Base-by-base conservation (phyloP, 2,888 invertebrate genomes). In the Boloria euphrosyne region DNA sequence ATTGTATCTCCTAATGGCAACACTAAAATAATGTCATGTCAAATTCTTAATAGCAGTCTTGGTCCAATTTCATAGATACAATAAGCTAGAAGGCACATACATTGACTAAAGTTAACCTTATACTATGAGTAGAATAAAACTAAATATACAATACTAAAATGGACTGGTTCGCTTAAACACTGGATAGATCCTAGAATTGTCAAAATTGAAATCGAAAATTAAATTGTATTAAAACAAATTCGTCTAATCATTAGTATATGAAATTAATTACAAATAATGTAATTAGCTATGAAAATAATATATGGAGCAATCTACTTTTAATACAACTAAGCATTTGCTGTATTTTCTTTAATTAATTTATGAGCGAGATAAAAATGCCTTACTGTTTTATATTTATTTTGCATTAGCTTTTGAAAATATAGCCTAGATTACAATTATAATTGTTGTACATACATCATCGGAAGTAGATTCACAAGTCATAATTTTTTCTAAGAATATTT, bases 1-100 rank as follows among this genome's bases (percentile, higher is more conserved):
- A 57, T 46, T 31, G 13, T 59, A 31, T 13, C 3, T 31, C 31
- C 27, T 31, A 49, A 49, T 59, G 46, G 46, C 47, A 59, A 31
- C 31, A 49, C 10, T 31, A 17, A 27, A 4, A 6, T 59, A 59
- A 49, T 17, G 17, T 59, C 17, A 49, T 38, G 31, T 13, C 49
- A 49, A 59, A 17, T 49, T 59, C 16, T 16, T 16, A 59, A 59
- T 46, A 22, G 6, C 57, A 59, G 59, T 59, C 49, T 59, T 59
- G 17, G 14, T 59, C 49, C 43, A 52, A 61, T 64, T 51, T 27
- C 3, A 62, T 18, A 46, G 46, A n/a, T 55, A 51, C 31, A 38
- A 38, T 44, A 27, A 58, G 51, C 55, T 22, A 58, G 64, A 64
- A 58, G 64, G 64, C 58, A 64, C 64, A 31, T 52, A 13, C n/a